A percentile compares a stretch with the other conserved stretches of the same genome.
phyloP scores from a whole-genome alignment of 2,888 invertebrate species.

The Morpho helenor region DNA sequence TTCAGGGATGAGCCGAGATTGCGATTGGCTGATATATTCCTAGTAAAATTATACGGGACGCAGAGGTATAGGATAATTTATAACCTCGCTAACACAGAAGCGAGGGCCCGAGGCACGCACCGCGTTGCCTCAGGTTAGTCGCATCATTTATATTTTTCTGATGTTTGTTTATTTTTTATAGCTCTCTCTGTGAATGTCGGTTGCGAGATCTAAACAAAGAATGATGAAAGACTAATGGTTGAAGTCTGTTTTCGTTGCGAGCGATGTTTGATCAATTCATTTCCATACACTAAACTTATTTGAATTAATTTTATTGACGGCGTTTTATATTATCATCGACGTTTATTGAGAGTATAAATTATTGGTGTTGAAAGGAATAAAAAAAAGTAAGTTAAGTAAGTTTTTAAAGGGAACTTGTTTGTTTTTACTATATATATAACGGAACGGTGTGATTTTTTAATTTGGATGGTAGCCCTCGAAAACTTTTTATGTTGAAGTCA shows the following conservation, averaged over 20 bases:
- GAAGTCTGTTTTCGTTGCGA: slow-evolving; percentile 65
- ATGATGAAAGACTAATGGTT: slow-evolving; percentile 70
- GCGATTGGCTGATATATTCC: slow-evolving; percentile 63
- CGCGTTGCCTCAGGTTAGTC: slow-evolving; percentile 69
- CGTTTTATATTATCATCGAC: slow-evolving; percentile 2
- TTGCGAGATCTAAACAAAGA: slow-evolving; percentile 68
- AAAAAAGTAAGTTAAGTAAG: too few relatives aligned
- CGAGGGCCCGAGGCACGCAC: slow-evolving; percentile 44
- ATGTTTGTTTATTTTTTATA: slow-evolving; percentile 71
- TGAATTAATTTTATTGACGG: slow-evolving; percentile 37
- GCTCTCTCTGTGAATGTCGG: slow-evolving; percentile 58
- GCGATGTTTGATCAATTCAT: slow-evolving; percentile 70
- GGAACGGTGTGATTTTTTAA: too few relatives aligned
- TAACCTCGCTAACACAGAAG: slow-evolving; percentile 60
- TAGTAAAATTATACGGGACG: slow-evolving; percentile 68
- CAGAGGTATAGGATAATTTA: slow-evolving; percentile 71
- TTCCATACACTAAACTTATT: slow-evolving; percentile 46
- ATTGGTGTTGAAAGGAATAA: background rate
- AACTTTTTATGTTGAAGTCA: too few relatives aligned
- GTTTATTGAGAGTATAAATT: background rate
- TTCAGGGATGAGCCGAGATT: slow-evolving; percentile 55
- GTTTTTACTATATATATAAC: too few relatives aligned
- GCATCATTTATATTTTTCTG: slow-evolving; percentile 76
- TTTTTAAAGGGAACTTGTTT: too few relatives aligned
- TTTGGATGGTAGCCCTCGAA: too few relatives aligned